phyloP scores from a whole-genome alignment of 2,888 invertebrate species.

The Drosophila ustulata region DNA sequence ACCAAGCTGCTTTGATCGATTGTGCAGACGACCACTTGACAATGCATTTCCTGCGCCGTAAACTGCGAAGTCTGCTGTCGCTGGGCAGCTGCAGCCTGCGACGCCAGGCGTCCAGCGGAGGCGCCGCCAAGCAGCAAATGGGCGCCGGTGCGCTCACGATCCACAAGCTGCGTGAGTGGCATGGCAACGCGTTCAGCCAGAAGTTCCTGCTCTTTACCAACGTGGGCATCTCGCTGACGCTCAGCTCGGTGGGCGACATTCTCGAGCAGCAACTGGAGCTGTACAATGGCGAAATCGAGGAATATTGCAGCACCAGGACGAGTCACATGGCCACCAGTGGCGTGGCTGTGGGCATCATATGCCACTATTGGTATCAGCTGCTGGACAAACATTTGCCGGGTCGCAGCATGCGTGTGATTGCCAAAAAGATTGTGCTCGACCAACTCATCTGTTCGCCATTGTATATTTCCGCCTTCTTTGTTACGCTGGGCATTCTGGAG shows the following conservation, averaged over 20 bases:
- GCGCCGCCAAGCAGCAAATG: conserved; percentile 1
- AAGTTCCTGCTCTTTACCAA: conserved; percentile 93
- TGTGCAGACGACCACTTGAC: neutral
- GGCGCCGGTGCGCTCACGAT: conserved; percentile 25
- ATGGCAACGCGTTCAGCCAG: conserved; percentile 86
- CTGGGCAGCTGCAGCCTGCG: conserved; percentile 34
- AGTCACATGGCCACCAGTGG: conserved; percentile 92
- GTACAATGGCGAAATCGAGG: conserved; percentile 86
- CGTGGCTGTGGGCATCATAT: conserved; percentile 90
- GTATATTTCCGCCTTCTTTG: conserved; percentile 91
- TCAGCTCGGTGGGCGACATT: conserved; percentile 92
- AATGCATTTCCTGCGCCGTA: conserved; percentile 60
- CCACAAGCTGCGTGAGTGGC: conserved; percentile 70
- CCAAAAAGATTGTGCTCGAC: conserved; percentile 93
- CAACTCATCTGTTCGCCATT: conserved; percentile 94
- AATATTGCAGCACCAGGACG: conserved; percentile 88
- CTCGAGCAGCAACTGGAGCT: conserved; percentile 93
- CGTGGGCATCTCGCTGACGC: conserved; percentile 89
- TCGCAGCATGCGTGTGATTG: conserved; percentile 87
- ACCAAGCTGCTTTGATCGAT: no score
- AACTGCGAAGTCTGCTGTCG: conserved; percentile 40
- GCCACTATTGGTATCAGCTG: conserved; percentile 94
- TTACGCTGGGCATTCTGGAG: conserved; percentile 91
- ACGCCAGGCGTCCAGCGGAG: conserved; percentile 25
- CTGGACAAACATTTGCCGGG: conserved; percentile 91